Percentiles rank a stretch among this genome's conserved stretches.
phyloP scores from a whole-genome alignment of 2,888 invertebrate species.

The Diogma glabrata region DNA sequence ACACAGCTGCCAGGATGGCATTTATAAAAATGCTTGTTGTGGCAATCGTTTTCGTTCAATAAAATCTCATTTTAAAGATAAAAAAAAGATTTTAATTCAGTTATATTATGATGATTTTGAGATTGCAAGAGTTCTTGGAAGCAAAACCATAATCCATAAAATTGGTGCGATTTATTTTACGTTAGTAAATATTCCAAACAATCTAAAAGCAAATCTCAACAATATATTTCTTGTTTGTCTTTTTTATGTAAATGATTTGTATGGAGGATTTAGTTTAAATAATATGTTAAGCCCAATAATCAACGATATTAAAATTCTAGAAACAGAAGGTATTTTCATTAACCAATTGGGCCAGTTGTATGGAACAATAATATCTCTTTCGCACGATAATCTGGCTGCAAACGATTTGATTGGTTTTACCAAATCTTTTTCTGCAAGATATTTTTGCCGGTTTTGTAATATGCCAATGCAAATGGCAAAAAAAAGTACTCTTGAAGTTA shows the following conservation, averaged over 20 bases:
- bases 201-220: neutral
- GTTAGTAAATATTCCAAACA: neutral
- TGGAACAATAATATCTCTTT: slow-evolving; percentile 1
- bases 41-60: too few species aligned
- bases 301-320: neutral
- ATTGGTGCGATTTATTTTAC: slow-evolving; percentile 1
- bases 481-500: neutral
- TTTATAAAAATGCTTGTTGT: too few species aligned
- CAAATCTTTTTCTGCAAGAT: slow-evolving; percentile 7
- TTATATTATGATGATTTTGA: too few species aligned
- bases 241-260: slow-evolving; percentile 7
- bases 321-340: neutral
- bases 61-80: too few species aligned
- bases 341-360: neutral
- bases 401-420: slow-evolving; percentile 7
- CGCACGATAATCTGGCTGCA: slow-evolving; percentile 7
- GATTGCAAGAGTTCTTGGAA: too few species aligned
- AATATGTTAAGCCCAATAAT: neutral
- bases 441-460: slow-evolving; percentile 3
- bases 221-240: slow-evolving; percentile 7
- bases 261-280: neutral
- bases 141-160: neutral
- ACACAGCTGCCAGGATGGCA: too few species aligned
- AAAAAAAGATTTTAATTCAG: too few species aligned
- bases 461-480: neutral